Evolutionary conservation across 2,888 invertebrate species (phyloP).

Genomic region (Chymomyza procnemis): DNA sequence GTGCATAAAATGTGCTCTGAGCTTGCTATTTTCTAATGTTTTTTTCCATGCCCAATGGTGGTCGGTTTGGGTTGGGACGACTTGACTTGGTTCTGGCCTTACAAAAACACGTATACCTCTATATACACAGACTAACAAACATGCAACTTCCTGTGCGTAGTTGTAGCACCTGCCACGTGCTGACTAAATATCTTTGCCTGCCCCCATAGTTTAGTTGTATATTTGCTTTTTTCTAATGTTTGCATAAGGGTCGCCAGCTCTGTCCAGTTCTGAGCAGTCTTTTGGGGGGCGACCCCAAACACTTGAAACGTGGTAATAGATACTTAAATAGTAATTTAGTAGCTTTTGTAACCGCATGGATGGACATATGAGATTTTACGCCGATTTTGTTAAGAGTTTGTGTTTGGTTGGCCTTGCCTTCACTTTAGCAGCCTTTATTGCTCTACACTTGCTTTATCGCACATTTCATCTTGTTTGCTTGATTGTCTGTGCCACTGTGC

Average conservation of each 20-base stretch:
- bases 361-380: conserved; percentile 69
- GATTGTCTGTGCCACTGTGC: conserved; percentile 23
- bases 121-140: conserved; percentile 7
- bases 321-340: conserved; percentile 71
- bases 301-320: conserved; percentile 68
- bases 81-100: background rate
- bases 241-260: conserved; percentile 25
- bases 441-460: conserved; percentile 61
- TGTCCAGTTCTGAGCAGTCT: background rate
- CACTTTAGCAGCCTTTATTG: conserved; percentile 52
- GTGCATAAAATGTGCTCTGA: conserved; percentile 55
- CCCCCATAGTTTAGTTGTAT: conserved; percentile 21
- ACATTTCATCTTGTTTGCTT: conserved; percentile 60
- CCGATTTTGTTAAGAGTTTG: conserved; percentile 49
- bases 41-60: conserved; percentile 41
- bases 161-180: conserved; percentile 23
- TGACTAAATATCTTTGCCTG: background rate
- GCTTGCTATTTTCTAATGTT: conserved; percentile 36
- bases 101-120: background rate
- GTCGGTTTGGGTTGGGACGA: too few species aligned
- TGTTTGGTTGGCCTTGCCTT: conserved; percentile 8
- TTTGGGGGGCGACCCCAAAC: conserved; percentile 33
- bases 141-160: conserved; percentile 28
- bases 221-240: conserved; percentile 57
- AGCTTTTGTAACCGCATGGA: conserved; percentile 65